phyloP scores from a whole-genome alignment of 2,797 vertebrate species.

The Etheostoma perlongum region DNA sequence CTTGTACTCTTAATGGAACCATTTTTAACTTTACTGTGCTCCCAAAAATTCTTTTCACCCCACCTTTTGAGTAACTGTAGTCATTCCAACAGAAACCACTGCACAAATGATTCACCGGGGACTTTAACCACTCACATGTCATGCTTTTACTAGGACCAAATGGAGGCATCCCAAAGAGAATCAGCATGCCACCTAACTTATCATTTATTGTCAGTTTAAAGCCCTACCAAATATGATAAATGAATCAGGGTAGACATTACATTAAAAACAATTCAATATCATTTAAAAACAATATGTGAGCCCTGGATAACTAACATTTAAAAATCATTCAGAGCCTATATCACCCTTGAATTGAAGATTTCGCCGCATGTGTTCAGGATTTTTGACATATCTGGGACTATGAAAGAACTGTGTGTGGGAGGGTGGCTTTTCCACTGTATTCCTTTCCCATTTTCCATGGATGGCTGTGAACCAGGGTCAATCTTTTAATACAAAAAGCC shows the following conservation, averaged over 20 bases:
- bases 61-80: conserved; percentile 27
- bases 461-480: conserved; percentile 20
- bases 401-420: conserved; percentile 2
- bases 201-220: conserved; percentile 21
- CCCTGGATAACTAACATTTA: not conserved
- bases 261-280: not conserved
- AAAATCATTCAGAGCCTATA: not conserved
- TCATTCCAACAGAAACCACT: conserved; percentile 10
- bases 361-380: conserved; percentile 17
- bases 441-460: conserved; percentile 40
- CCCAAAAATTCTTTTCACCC: conserved; percentile 19
- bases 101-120: conserved; percentile 10
- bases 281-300: conserved; percentile 1
- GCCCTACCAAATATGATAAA: conserved; percentile 4
- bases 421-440: conserved; percentile 39
- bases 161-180: not conserved
- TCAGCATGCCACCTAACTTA: not conserved
- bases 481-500: conserved; percentile 13
- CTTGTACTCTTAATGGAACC: conserved; percentile 44
- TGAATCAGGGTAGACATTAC: not conserved
- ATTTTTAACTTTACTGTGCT: conserved; percentile 43
- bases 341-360: not conserved
- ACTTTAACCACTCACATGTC: conserved; percentile 24
- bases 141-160: conserved; percentile 17
- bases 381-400: conserved; percentile 34